These are phyloP conservation scores for Pimpla rufipes DNA, from an alignment of 2,888 invertebrate species.

Conservation along the genomic window DNA sequence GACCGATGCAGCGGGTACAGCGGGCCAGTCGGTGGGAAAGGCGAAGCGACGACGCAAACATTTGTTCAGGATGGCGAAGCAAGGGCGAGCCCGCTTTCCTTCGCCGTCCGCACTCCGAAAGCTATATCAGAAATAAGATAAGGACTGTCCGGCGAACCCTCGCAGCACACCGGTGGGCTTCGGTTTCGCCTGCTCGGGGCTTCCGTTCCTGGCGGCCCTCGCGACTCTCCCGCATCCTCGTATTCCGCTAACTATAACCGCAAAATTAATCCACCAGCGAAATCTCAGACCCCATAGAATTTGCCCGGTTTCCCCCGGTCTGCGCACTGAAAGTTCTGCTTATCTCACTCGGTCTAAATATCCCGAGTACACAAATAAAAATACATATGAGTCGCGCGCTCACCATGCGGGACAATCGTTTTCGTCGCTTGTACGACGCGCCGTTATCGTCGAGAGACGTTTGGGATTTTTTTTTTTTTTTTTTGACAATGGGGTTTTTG, in stretches of 20 bases:
- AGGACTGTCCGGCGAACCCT: constrained; percentile 74
- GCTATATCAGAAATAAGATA: constrained; percentile 83
- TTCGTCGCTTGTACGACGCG: constrained; percentile 4
- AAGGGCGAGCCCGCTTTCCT: constrained; percentile 24
- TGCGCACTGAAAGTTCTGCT: constrained; percentile 76
- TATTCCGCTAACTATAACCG: constrained; percentile 34
- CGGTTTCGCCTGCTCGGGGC: constrained; percentile 51
- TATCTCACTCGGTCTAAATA: constrained; percentile 71
- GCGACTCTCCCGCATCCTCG: constrained; percentile 40
- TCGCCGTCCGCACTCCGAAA: constrained; percentile 49
- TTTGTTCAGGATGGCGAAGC: constrained; percentile 78
- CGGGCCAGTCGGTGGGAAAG: constrained; percentile 30
- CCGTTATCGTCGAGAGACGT: constrained; percentile 10
- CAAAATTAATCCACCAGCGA: constrained; percentile 51
- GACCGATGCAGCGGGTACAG: constrained; percentile 47
- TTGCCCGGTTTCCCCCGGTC: constrained; percentile 53
- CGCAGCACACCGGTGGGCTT: constrained; percentile 3
- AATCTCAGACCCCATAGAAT: constrained; percentile 55
- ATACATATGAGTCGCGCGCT: constrained; percentile 19
- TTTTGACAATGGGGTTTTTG: background rate
- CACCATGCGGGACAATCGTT: background rate
- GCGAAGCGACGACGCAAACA: constrained; percentile 79
- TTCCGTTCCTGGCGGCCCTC: constrained; percentile 34
- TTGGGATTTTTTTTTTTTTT: background rate
- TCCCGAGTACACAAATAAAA: constrained; percentile 17